Conservation (phyloP, 30 jellyfish, hydroid and myxozoan species). For the Aurelia aurita complex sp. Pacific region DNA sequence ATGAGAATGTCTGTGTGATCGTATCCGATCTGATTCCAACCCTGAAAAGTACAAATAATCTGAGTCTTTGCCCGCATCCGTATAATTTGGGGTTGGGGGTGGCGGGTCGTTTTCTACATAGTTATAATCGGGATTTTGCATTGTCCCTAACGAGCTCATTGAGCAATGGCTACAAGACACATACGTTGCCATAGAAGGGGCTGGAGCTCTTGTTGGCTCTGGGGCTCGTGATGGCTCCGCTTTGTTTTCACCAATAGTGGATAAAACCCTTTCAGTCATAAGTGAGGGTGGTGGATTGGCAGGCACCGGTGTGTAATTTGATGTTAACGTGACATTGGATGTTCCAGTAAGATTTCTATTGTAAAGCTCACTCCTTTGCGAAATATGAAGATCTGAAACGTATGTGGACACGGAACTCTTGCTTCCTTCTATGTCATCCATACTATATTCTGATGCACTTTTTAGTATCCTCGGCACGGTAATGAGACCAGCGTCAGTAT, state of each 20-base stretch:
- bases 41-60: conserved; percentile 58
- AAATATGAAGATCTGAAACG: conserved; percentile 65
- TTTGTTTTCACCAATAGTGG: conserved; percentile 76
- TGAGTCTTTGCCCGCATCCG: conserved; percentile 74
- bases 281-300: conserved; percentile 98
- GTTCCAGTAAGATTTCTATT: conserved; percentile 87
- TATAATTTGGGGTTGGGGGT: conserved; percentile 72
- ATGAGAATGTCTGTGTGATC: conserved; percentile 63
- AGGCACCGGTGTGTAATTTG: conserved; percentile 86
- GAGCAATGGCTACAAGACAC: conserved; percentile 62
- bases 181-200: conserved; percentile 65
- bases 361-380: conserved; percentile 73
- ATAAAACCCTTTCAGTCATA: conserved; percentile 68
- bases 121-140: conserved; percentile 33
- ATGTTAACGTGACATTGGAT: conserved; percentile 60
- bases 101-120: conserved; percentile 83
- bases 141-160: conserved; percentile 52
- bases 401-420: conserved; percentile 84
- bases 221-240: conserved; percentile 71
- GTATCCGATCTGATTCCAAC: conserved; percentile 40
- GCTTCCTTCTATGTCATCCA: conserved; percentile 54
- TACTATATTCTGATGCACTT: conserved; percentile 50
- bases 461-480: conserved; percentile 51
- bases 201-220: conserved; percentile 61
- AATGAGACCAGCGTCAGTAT: conserved; percentile 43